Conservation (phyloP, 1,140 invertebrate species). For the Macrostomum lignano region DNA sequence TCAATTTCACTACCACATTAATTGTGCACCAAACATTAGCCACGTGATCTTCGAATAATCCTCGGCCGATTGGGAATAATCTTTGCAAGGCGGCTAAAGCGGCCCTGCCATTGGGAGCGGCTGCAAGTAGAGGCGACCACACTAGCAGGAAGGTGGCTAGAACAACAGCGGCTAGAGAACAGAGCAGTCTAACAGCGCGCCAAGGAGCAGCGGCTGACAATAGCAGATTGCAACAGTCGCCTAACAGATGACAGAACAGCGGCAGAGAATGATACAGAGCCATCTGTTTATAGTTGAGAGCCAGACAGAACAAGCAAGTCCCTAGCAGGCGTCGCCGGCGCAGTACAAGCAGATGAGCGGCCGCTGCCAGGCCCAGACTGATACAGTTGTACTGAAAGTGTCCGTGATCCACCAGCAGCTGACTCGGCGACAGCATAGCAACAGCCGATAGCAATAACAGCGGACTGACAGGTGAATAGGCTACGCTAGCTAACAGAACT, state of each 20-base stretch:
- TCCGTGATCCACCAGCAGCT: slow-evolving; percentile 81
- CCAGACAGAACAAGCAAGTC: slow-evolving; percentile 49
- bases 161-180: slow-evolving; percentile 30
- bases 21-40: slow-evolving; percentile 80
- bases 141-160: slow-evolving; percentile 42
- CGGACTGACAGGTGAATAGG: background rate
- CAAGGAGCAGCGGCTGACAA: background rate
- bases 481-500: slow-evolving; percentile 33
- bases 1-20: slow-evolving; percentile 58
- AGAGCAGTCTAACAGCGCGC: slow-evolving; percentile 4
- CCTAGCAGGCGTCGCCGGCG: slow-evolving; percentile 36
- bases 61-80: slow-evolving; percentile 65
- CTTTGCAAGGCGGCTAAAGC: slow-evolving; percentile 41
- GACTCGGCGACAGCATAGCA: slow-evolving; percentile 48
- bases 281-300: slow-evolving; percentile 97
- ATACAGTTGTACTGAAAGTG: slow-evolving; percentile 94
- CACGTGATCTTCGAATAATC: slow-evolving; percentile 73
- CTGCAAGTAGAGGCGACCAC: slow-evolving; percentile 55
- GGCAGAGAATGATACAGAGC: slow-evolving; percentile 82
- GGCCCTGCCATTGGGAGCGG: slow-evolving; percentile 19
- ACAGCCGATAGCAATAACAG: slow-evolving; percentile 6
- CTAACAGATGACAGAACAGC: slow-evolving; percentile 71
- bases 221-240: slow-evolving; percentile 20
- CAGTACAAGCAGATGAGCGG: slow-evolving; percentile 40
- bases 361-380: slow-evolving; percentile 55